Evolutionary conservation across 2,113 vertebrate genomes (phyloP).

Genomic region (Dipodomys stephensi): DNA sequence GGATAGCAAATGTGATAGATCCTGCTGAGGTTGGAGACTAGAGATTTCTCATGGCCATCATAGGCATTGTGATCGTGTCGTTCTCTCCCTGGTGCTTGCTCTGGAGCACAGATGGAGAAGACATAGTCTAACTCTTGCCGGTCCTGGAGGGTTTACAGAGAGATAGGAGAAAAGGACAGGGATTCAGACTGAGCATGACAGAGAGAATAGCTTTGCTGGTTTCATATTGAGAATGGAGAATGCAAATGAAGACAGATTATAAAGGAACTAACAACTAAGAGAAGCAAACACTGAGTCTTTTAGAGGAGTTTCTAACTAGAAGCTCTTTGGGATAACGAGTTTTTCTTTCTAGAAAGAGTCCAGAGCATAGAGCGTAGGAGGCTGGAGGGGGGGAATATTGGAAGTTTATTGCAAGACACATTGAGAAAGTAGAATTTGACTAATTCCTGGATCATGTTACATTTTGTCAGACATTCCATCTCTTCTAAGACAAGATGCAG

Average conservation of each 20-base stretch:
- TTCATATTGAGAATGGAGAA: not conserved
- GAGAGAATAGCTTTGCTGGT: not conserved
- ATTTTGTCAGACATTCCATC: not conserved
- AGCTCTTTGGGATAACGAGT: not conserved
- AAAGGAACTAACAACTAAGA: not conserved
- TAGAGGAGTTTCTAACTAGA: not conserved
- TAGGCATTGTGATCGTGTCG: too few relatives aligned
- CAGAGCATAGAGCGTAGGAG: not conserved
- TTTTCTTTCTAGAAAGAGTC: not conserved
- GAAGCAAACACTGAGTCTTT: not conserved
- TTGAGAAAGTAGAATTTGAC: not conserved
- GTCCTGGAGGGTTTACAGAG: not conserved
- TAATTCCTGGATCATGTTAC: not conserved
- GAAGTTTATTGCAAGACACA: not conserved
- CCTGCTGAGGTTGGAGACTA: not conserved
- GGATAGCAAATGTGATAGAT: not conserved
- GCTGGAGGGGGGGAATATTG: not conserved
- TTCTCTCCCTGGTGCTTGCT: not conserved
- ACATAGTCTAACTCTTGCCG: not conserved
- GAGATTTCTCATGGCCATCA: not conserved
- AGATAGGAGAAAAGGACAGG: not conserved
- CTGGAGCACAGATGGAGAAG: too few relatives aligned
- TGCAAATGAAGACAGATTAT: not conserved
- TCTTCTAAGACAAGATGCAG: not conserved
- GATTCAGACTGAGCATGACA: not conserved